These are phyloP conservation scores for Hecatera dysodea DNA, from an alignment of 2,888 invertebrate species.

Conservation along the genomic window DNA sequence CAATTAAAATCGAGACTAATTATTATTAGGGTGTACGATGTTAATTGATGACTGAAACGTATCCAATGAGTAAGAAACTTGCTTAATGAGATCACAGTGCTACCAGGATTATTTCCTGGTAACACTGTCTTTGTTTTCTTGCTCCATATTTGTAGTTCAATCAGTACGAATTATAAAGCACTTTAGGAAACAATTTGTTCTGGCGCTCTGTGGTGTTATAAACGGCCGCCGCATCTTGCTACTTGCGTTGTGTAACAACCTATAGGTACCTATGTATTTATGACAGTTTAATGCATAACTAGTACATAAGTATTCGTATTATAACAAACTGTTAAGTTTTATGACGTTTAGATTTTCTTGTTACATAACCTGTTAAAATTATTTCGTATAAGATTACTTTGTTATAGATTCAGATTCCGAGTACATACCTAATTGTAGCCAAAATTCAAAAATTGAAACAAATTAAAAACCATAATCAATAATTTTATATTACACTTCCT, in stretches of 20 bases:
- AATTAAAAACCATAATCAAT: no score
- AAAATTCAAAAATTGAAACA: no score
- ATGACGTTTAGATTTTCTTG: background rate
- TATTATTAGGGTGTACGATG: constrained; percentile 9
- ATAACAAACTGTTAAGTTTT: background rate
- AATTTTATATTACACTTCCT: no score
- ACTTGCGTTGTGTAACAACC: background rate
- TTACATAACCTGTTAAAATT: background rate
- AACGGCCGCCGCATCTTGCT: background rate
- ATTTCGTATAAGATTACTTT: constrained; percentile 4
- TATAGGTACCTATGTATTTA: background rate
- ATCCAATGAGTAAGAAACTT: constrained; percentile 20
- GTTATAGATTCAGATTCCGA: no score
- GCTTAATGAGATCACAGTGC: constrained; percentile 35
- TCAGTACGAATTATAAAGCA: constrained; percentile 50
- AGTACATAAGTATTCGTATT: background rate
- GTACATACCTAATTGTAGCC: no score
- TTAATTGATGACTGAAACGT: constrained; percentile 23
- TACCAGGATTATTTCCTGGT: constrained; percentile 29
- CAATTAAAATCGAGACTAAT: constrained; percentile 30
- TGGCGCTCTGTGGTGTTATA: constrained; percentile 29
- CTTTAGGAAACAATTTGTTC: constrained; percentile 53
- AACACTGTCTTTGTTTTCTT: constrained; percentile 36
- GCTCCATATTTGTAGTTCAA: constrained; percentile 43
- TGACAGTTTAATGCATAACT: constrained; percentile 1